A percentile compares a stretch with the other conserved stretches of the same genome.
These are phyloP conservation scores for Pomacea maculata DNA, from an alignment of 1,140 invertebrate genomes.

Conservation along the genomic window DNA sequence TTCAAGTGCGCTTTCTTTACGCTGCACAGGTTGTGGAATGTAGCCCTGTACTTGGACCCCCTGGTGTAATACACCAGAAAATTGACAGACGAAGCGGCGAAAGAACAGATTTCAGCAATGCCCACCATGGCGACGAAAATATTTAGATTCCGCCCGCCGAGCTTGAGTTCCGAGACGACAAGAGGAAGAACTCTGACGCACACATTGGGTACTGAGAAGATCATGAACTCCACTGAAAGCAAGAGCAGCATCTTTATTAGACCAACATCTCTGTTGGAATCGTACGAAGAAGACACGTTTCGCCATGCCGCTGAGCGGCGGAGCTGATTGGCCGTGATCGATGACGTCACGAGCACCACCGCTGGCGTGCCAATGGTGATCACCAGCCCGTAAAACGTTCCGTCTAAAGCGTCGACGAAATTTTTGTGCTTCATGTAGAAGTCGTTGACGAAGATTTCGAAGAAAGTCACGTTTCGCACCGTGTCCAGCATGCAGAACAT, in stretches of 20 bases:
- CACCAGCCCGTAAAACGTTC: neutral
- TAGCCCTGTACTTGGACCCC: slow-evolving; percentile 1
- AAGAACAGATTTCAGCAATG: neutral
- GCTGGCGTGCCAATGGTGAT: neutral
- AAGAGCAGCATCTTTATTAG: slow-evolving; percentile 1
- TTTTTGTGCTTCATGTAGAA: neutral
- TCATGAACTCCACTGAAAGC: slow-evolving; percentile 3
- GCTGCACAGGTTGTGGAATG: neutral
- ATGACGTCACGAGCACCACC: neutral
- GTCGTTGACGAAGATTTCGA: neutral
- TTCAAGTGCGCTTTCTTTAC: neutral
- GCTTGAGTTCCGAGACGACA: neutral
- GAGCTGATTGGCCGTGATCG: slow-evolving; percentile 5
- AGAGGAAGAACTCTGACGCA: neutral
- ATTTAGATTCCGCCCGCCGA: neutral
- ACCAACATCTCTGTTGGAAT: slow-evolving; percentile 3
- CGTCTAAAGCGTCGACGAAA: neutral
- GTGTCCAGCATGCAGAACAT: neutral
- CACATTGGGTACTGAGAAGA: neutral
- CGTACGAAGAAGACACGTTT: neutral
- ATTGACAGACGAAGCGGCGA: neutral
- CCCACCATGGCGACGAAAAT: neutral
- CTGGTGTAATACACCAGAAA: slow-evolving; percentile 14
- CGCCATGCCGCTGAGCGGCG: neutral
- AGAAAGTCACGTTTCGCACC: neutral